Conservation (phyloP, 2,113 vertebrate species). For the Scortum barcoo region DNA sequence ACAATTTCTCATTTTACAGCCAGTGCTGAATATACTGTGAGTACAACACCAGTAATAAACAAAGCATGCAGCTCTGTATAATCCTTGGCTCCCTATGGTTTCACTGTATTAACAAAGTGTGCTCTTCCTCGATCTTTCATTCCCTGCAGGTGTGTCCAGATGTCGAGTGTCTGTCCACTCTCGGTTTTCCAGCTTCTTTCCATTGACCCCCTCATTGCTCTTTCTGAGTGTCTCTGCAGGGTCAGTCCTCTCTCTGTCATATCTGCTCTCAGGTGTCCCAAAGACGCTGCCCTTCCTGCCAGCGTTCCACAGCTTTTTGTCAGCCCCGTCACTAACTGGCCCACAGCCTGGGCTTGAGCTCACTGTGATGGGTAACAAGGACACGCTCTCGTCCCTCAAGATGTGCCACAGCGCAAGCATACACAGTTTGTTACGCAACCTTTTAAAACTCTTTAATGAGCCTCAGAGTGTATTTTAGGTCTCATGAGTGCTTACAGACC, state of each 20-base stretch:
- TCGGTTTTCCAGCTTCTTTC: slow-evolving; percentile 46
- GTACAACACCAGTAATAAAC: slow-evolving; percentile 16
- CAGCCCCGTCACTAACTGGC: background rate
- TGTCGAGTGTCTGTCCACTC: slow-evolving; percentile 31
- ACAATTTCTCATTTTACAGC: slow-evolving; percentile 43
- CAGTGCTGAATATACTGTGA: slow-evolving; percentile 17
- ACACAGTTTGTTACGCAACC: background rate
- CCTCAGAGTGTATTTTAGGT: background rate
- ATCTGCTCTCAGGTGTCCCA: slow-evolving; percentile 23
- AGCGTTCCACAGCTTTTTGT: slow-evolving; percentile 10
- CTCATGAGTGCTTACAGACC: background rate
- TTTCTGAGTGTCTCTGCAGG: slow-evolving; percentile 26
- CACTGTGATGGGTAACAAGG: slow-evolving; percentile 28
- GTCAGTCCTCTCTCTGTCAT: slow-evolving; percentile 34
- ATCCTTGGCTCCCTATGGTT: background rate
- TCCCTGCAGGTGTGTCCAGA: slow-evolving; percentile 43
- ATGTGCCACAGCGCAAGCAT: background rate
- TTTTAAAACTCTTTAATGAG: background rate
- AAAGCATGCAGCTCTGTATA: background rate
- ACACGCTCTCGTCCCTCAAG: slow-evolving; percentile 30
- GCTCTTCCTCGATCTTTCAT: background rate
- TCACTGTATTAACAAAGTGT: background rate
- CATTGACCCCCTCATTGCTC: slow-evolving; percentile 18
- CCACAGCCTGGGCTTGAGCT: slow-evolving; percentile 29
- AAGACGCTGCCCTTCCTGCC: slow-evolving; percentile 24